Percentiles rank a stretch among this genome's conserved stretches.
These are phyloP conservation scores for Orthosia gothica DNA, from an alignment of 2,888 invertebrate species.

Conservation along the genomic window DNA sequence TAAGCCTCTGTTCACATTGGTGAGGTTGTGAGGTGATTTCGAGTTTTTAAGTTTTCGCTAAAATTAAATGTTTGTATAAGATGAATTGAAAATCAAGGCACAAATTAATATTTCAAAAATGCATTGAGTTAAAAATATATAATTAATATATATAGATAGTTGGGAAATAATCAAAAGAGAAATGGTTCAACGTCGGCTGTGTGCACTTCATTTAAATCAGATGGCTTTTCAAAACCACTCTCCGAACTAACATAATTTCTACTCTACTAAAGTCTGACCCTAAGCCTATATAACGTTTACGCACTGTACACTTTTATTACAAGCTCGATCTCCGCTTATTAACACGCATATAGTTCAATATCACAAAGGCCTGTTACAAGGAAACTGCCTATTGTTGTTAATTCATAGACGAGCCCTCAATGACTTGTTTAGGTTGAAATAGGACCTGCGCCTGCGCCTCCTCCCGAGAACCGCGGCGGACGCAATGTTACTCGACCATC, in stretches of 20 bases:
- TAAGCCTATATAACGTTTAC: slow-evolving; percentile 22
- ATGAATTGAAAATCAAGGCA: neutral
- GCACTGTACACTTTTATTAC: slow-evolving; percentile 58
- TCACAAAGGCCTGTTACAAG: slow-evolving; percentile 88
- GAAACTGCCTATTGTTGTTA: slow-evolving; percentile 88
- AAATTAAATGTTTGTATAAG: neutral
- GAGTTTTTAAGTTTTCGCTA: neutral
- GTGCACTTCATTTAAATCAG: neutral
- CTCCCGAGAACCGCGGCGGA: slow-evolving; percentile 78
- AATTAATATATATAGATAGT: neutral
- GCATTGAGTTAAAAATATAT: neutral
- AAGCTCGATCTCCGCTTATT: slow-evolving; percentile 57
- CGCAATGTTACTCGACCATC: slow-evolving; percentile 57
- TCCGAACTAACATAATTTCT: neutral
- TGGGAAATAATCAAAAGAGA: neutral
- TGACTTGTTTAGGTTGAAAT: slow-evolving; percentile 84
- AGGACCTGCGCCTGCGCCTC: slow-evolving; percentile 71
- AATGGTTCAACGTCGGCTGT: too few species aligned
- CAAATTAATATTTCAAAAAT: too few species aligned
- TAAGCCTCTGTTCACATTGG: slow-evolving; percentile 15
- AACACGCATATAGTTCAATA: slow-evolving; percentile 73
- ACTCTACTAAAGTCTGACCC: slow-evolving; percentile 3
- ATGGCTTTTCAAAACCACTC: neutral
- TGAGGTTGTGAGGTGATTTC: too few species aligned
- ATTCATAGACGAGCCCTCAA: slow-evolving; percentile 82